Conservation (phyloP, 2,888 invertebrate species). For the Mythimna impura region DNA sequence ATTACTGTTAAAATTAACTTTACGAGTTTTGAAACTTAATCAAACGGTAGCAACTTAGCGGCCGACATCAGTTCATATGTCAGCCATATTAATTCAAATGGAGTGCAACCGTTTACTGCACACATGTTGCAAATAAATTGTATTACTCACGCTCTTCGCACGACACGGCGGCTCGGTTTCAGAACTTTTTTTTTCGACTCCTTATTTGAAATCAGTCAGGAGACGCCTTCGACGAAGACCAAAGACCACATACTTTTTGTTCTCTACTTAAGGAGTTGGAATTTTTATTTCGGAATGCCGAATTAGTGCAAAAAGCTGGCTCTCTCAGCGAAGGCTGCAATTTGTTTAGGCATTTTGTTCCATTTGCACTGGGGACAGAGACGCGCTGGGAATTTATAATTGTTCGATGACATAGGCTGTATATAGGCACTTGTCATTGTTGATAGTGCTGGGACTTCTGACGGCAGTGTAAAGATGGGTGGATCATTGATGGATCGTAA, state of each 20-base stretch:
- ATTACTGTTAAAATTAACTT: neutral
- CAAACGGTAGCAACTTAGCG: constrained; percentile 18
- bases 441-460: constrained; percentile 34
- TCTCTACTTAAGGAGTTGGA: constrained; percentile 85
- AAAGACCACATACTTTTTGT: constrained; percentile 79
- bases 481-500: neutral
- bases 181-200: constrained; percentile 73
- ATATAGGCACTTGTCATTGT: constrained; percentile 63
- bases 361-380: constrained; percentile 79
- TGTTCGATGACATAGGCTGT: constrained; percentile 76
- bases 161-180: constrained; percentile 73
- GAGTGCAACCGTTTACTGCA: constrained; percentile 51
- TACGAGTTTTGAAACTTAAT: constrained; percentile 8
- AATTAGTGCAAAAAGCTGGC: constrained; percentile 89
- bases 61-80: constrained; percentile 29
- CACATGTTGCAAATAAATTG: constrained; percentile 63
- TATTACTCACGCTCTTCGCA: constrained; percentile 58
- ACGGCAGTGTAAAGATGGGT: neutral
- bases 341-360: constrained; percentile 90
- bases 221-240: constrained; percentile 79
- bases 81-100: constrained; percentile 52
- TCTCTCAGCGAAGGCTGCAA: constrained; percentile 83
- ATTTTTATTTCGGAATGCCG: constrained; percentile 91
- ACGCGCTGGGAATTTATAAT: constrained; percentile 84
- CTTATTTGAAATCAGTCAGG: constrained; percentile 74